Evolutionary conservation across 2,113 vertebrate genomes (phyloP).

Genomic region (Synodontis membranacea): DNA sequence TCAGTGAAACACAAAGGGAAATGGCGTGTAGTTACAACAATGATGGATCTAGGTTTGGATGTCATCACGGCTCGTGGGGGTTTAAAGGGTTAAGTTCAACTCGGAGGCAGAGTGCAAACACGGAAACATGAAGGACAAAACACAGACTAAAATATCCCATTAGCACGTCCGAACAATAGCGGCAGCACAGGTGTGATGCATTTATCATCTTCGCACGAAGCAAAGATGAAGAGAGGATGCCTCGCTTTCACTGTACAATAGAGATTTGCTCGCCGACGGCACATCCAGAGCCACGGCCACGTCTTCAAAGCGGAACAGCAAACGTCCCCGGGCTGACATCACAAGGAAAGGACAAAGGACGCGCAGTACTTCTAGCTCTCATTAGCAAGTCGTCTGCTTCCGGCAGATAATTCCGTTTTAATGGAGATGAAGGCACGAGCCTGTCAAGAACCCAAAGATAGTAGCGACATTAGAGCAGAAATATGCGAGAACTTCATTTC

Average conservation of each 20-base stretch:
- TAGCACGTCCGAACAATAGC: not conserved
- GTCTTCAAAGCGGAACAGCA: not conserved
- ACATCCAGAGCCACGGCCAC: not conserved
- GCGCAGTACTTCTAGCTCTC: constrained; percentile 19
- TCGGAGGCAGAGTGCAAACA: not conserved
- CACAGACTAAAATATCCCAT: constrained; percentile 7
- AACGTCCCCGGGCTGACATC: constrained; percentile 13
- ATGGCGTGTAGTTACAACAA: not conserved
- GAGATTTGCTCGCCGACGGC: not conserved
- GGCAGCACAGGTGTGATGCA: not conserved
- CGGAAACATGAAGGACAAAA: not conserved
- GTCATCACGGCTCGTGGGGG: not conserved
- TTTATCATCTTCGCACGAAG: not conserved
- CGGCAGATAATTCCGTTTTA: constrained; percentile 44
- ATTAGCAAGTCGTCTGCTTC: constrained; percentile 47
- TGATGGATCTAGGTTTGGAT: not conserved
- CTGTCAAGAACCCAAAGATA: constrained; percentile 32
- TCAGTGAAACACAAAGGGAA: not conserved
- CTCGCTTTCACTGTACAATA: not conserved
- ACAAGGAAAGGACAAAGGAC: constrained; percentile 40
- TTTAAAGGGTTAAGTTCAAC: not conserved
- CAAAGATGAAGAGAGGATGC: not conserved
- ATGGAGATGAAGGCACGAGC: constrained; percentile 32
- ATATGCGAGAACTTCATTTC: not conserved
- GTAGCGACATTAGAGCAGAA: constrained; percentile 5